Percentiles rank a stretch among this genome's conserved stretches.
These are phyloP conservation scores for Pungitius pungitius DNA, from an alignment of 2,113 vertebrate genomes.

Conservation along the genomic window DNA sequence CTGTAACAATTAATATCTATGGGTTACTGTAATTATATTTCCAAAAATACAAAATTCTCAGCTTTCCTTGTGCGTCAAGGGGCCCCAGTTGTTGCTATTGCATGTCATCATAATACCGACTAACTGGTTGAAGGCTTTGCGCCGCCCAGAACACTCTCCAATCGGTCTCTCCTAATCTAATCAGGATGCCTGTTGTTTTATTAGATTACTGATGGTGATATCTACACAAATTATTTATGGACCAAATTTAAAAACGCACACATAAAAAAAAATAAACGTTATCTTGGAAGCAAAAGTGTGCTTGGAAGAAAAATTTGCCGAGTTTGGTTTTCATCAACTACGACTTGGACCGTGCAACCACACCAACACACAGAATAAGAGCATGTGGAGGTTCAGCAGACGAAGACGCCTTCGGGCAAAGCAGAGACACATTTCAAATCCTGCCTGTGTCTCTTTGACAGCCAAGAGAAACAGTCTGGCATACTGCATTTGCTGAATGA, in stretches of 20 bases:
- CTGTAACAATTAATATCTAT: neutral
- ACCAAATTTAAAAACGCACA: neutral
- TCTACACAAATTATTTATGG: constrained; percentile 1
- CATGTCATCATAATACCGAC: neutral
- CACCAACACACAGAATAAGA: constrained; percentile 11
- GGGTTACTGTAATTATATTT: neutral
- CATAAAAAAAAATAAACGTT: constrained; percentile 4
- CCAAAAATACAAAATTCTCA: neutral
- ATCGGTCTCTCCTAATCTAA: constrained; percentile 31
- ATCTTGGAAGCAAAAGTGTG: neutral
- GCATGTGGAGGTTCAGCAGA: constrained; percentile 42
- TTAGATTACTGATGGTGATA: constrained; percentile 33
- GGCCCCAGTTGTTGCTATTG: neutral
- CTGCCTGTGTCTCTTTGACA: constrained; percentile 50
- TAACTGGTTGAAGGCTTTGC: constrained; percentile 8
- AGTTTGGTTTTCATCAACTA: constrained; percentile 36
- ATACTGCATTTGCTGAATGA: constrained; percentile 67
- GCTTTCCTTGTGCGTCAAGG: neutral
- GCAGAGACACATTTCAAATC: constrained; percentile 56
- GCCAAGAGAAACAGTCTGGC: constrained; percentile 77
- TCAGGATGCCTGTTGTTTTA: constrained; percentile 33
- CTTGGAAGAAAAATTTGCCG: neutral
- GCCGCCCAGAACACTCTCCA: constrained; percentile 3
- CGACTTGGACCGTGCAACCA: neutral
- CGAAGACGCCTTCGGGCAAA: constrained; percentile 49